phyloP scores from a whole-genome alignment of 2,113 vertebrate species.

The Helogale parvula region DNA sequence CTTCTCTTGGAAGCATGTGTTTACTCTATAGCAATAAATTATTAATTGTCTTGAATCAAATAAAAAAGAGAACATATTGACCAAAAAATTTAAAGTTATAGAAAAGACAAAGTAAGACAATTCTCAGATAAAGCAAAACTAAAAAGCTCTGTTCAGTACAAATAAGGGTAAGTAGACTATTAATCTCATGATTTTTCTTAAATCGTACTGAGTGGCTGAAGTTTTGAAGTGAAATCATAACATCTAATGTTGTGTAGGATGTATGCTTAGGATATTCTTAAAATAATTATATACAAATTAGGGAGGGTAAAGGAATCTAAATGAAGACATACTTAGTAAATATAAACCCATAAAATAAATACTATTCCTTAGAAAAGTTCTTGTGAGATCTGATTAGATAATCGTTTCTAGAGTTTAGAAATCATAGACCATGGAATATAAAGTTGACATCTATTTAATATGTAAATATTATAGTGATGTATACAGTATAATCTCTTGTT shows the following conservation, averaged over 20 bases:
- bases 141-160: not conserved
- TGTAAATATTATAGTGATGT: not conserved
- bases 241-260: not conserved
- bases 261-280: not conserved
- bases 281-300: not conserved
- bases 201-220: not conserved
- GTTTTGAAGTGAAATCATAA: not conserved
- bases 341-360: not conserved
- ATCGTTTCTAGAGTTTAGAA: not conserved
- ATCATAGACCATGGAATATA: not conserved
- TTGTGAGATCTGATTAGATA: not conserved
- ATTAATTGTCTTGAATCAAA: not conserved
- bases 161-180: not conserved
- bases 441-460: not conserved
- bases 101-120: not conserved
- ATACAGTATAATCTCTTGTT: not conserved
- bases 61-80: not conserved
- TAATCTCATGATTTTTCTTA: not conserved
- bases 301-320: not conserved
- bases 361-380: not conserved
- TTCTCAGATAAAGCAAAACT: not conserved
- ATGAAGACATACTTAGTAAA: not conserved
- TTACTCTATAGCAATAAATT: not conserved
- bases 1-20: no score
- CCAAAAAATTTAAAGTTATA: not conserved